phyloP scores from a whole-genome alignment of 2,888 invertebrate genomes.

The Nebria salina region DNA sequence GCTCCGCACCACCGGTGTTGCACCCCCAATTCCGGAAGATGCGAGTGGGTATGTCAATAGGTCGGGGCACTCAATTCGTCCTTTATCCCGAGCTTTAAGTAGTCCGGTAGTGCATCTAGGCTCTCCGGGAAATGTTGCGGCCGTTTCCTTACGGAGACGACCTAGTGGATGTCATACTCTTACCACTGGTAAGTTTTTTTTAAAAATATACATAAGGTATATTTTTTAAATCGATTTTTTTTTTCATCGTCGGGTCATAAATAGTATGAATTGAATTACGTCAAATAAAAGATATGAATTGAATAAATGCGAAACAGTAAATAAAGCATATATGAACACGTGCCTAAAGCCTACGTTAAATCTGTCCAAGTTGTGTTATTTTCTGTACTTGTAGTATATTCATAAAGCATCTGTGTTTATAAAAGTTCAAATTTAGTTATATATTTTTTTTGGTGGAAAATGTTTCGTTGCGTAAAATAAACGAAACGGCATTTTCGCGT shows the following conservation, averaged over 20 bases:
- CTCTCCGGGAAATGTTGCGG: constrained; percentile 56
- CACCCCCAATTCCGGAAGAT: constrained; percentile 57
- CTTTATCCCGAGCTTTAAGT: constrained; percentile 83
- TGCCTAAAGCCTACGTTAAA: neutral
- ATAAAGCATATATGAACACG: neutral
- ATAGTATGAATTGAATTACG: neutral
- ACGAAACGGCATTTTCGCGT: neutral
- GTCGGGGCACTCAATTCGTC: constrained; percentile 62
- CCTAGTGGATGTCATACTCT: constrained; percentile 61
- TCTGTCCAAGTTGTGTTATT: neutral
- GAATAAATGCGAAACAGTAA: neutral
- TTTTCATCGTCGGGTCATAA: no score
- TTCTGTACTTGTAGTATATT: neutral
- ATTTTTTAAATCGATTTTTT: no score
- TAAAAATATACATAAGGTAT: neutral
- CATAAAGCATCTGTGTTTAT: neutral
- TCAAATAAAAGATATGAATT: neutral
- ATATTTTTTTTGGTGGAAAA: neutral
- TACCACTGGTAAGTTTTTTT: constrained; percentile 56
- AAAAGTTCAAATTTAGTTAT: neutral
- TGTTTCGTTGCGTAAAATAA: neutral
- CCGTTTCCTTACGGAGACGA: constrained; percentile 57
- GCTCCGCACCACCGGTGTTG: constrained; percentile 53
- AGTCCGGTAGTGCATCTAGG: constrained; percentile 84
- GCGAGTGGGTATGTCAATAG: constrained; percentile 57